These are phyloP conservation scores for Pomatorhinus ruficollis DNA, from an alignment of 2,113 vertebrate species.

Conservation along the genomic window DNA sequence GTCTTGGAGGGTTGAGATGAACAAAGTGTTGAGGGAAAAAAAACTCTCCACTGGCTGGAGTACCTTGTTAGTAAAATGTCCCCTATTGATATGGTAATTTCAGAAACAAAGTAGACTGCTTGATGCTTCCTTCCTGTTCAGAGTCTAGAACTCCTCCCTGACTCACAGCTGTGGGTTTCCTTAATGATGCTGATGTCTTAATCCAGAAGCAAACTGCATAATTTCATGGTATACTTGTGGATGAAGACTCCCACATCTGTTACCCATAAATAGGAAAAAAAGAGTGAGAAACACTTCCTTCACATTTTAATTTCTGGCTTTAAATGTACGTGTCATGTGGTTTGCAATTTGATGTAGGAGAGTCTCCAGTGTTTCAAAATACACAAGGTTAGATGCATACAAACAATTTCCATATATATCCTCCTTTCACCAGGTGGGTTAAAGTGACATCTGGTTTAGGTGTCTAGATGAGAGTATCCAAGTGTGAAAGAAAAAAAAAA, in stretches of 20 bases:
- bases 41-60: background rate
- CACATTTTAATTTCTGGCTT: background rate
- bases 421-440: background rate
- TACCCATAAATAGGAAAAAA: background rate
- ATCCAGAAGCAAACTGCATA: background rate
- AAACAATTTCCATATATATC: background rate
- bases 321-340: background rate
- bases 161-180: background rate
- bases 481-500: background rate
- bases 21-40: background rate
- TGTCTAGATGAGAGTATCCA: background rate
- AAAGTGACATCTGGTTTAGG: background rate
- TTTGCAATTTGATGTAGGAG: background rate
- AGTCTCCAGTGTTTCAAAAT: background rate
- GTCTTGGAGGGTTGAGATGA: background rate
- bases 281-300: background rate
- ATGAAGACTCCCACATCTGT: background rate
- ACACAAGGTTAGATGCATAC: background rate
- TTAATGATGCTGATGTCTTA: background rate
- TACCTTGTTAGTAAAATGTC: background rate
- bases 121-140: background rate
- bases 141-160: background rate
- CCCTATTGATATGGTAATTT: slow-evolving; percentile 2
- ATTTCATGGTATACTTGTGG: background rate
- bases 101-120: background rate